phyloP scores from a whole-genome alignment of 2,797 vertebrate species.

The Tapera naevia region DNA sequence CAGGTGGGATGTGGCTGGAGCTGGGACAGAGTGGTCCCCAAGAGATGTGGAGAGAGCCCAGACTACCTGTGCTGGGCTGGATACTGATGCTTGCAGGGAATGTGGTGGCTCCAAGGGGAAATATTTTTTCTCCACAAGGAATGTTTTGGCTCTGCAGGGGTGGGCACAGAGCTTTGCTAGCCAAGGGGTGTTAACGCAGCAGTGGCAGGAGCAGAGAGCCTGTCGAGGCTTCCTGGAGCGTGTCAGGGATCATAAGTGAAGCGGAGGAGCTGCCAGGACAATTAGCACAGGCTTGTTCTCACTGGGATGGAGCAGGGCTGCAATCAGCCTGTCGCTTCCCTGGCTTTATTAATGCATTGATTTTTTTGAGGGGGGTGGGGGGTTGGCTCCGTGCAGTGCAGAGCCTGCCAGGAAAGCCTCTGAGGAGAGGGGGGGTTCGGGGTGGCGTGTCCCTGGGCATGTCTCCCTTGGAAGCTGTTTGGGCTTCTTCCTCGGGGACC shows the following conservation, averaged over 20 bases:
- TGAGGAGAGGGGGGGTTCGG: not conserved
- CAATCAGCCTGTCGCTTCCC: conserved; percentile 1
- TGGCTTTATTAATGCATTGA: conserved; percentile 31
- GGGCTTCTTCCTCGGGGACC: not conserved
- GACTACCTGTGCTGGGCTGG: not conserved
- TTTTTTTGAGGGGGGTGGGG: not conserved
- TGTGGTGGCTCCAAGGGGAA: not conserved
- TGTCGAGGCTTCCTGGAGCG: not conserved
- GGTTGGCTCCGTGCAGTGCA: rapidly evolving
- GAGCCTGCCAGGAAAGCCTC: conserved; percentile 8
- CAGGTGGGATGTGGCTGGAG: not conserved
- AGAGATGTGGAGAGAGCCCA: not conserved
- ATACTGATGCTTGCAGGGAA: not conserved
- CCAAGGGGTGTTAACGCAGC: not conserved
- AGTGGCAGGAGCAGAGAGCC: not conserved
- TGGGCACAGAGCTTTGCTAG: not conserved
- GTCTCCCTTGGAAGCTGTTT: conserved; percentile 14
- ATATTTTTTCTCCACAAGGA: not conserved
- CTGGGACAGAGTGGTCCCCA: rapidly evolving
- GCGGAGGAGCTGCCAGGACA: conserved; percentile 20
- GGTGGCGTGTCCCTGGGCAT: conserved; percentile 2
- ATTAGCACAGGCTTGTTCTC: conserved; percentile 38
- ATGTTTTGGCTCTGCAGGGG: not conserved
- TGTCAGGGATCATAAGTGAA: not conserved
- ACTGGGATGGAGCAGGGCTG: not conserved